These are phyloP conservation scores for Chaenogobius annularis DNA, from an alignment of 2,113 vertebrate species.

Conservation along the genomic window DNA sequence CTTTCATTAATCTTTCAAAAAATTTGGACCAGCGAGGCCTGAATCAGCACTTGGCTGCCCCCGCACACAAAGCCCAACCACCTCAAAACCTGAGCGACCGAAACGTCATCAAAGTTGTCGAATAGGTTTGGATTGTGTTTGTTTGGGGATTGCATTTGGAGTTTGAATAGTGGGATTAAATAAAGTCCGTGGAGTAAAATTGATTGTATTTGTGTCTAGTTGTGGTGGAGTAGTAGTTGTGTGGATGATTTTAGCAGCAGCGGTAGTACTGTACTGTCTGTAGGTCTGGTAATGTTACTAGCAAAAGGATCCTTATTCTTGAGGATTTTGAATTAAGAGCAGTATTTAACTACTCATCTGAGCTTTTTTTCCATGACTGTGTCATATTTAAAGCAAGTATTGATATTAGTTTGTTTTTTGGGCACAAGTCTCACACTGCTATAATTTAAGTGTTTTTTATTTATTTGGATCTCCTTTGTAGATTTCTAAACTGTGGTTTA, in stretches of 20 bases:
- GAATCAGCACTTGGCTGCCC: conserved; percentile 50
- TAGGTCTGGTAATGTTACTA: no score
- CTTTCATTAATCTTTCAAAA: conserved; percentile 38
- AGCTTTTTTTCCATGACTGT: no score
- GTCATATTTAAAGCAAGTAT: background rate
- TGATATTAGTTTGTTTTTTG: background rate
- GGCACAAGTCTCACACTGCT: background rate
- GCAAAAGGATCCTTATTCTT: no score
- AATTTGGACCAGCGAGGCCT: conserved; percentile 19
- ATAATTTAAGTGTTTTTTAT: background rate
- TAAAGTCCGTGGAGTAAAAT: background rate
- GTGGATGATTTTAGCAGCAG: no score
- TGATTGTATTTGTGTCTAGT: background rate
- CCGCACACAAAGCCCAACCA: conserved; percentile 43
- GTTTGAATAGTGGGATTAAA: background rate
- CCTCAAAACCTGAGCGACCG: conserved; percentile 41
- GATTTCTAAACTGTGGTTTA: background rate
- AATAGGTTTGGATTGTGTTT: conserved; percentile 21
- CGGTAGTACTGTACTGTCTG: no score
- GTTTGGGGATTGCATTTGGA: conserved; percentile 23
- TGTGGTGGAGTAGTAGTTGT: no score
- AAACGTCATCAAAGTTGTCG: conserved; percentile 49
- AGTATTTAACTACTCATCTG: no score
- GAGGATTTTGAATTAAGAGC: no score
- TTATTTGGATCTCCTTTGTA: conserved; percentile 8